Base-by-base conservation (phyloP, 2,888 invertebrate genomes). In the Pterostichus madidus region DNA sequence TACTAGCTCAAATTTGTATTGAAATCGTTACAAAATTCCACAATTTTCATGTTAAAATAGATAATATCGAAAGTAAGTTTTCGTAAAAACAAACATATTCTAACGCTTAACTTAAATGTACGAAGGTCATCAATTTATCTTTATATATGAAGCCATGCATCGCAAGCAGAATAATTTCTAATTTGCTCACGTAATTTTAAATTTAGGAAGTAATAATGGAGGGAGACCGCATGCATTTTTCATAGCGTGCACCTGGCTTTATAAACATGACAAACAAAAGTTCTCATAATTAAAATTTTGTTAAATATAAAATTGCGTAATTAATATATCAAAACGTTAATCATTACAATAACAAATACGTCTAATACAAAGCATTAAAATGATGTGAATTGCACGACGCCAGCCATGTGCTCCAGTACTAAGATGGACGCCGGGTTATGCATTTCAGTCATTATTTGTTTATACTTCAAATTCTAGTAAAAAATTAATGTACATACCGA, bases 401-500 rank as follows among this genome's bases (percentile, higher is more conserved):
- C 59, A 80, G 84, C 88, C 89, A 89, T 89, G 89, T 89, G 89
- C 88, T 88, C 85, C 75, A 59, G 61, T 59, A 85, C 82, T 85
- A 89, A 89, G 86, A 89, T 89, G 90, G 89, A 89, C 86, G 89
- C 88, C 88, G 87, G 86, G 61, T 84, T 76, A 32, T 71, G 83
- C 83, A 52, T 80, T 85, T 64, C 78, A 52, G 49, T 83, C 77
- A 83, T 76, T 83, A 82, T 83, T 85, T 76, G 68, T 73, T 13
- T 83, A 80, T 83, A 35, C 46, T 13, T 31, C 17, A 77, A 64
- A 83, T 79, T 80, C 56, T 31, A 53, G 78, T 71, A n/a, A 78
- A 59, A 84, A 82, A 77, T 80, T 59, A 46, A 77, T 77, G 13
- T 86, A 91, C 93, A 93, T 91, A 96, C 96, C 96, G 92, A 96